phyloP scores from a whole-genome alignment of 2,797 vertebrate genomes.

The Halcyon smyrnensis region DNA sequence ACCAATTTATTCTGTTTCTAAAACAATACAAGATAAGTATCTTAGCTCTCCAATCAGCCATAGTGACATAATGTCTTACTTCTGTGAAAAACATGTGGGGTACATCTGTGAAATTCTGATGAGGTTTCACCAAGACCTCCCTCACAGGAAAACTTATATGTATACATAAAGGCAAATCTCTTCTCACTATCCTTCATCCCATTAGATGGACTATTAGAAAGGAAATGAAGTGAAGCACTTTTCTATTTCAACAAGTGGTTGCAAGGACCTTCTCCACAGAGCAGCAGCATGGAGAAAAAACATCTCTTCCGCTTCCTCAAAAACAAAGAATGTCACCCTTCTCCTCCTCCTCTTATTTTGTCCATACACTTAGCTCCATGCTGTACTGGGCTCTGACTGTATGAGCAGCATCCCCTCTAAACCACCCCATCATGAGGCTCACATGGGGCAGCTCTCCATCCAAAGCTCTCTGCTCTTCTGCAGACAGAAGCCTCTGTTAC shows the following conservation, averaged over 20 bases:
- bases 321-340: not conserved
- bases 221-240: not conserved
- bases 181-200: not conserved
- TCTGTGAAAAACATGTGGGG: accelerated
- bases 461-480: not conserved
- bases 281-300: not conserved
- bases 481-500: not conserved
- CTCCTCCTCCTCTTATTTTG: not conserved
- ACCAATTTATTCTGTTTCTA: not conserved
- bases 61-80: not conserved
- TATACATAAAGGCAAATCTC: not conserved
- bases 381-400: not conserved
- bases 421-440: accelerated
- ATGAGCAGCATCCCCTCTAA: accelerated
- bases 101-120: not conserved
- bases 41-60: not conserved
- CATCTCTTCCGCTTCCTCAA: not conserved
- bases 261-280: not conserved
- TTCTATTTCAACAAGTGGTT: not conserved
- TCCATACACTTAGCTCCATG: not conserved
- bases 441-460: not conserved
- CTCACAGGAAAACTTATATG: not conserved
- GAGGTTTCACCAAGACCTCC: not conserved
- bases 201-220: not conserved
- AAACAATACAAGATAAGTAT: not conserved